Evolutionary conservation across 1,140 invertebrate species (phyloP), one percentile per base, ranked within the genome.

Genomic region (Oreohelix idahoensis): DNA sequence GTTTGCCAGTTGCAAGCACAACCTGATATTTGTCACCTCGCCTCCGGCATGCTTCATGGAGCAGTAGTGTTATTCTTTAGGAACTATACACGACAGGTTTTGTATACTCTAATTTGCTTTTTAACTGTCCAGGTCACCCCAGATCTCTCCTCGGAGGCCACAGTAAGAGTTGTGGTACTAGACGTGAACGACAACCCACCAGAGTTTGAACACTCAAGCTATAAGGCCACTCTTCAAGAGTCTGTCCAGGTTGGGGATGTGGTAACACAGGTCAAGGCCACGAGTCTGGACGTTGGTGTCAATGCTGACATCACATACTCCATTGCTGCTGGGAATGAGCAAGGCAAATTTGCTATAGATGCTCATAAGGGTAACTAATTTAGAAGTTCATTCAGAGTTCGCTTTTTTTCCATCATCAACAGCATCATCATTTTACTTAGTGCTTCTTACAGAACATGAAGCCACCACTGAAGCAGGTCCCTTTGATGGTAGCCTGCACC

Each of bases 111-210:
- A n/a, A n/a, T n/a, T n/a, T n/a, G n/a, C n/a, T n/a, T n/a, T n/a
- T n/a, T n/a, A n/a, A n/a, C n/a, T 58, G 53, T 23, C 53, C 53
- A 90, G 88, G 88, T 87, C 23, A 87, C 85, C 8, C 89, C 88
- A 36, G 87, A 88, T 32, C 78, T 90, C 36, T 86, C 87, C 0
- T 85, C 45, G 95, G 95, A 17, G 93, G 94, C 63, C 97, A 97
- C 90, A 96, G 93, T 98, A 0, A 93, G 94, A 17, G 97, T 99
- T 0, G 94, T 94, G 45, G 97, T 99, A 91, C 95, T 97, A 87
- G 98, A 99, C 91, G 95, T 97, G 76, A 99, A 99, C 90, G 98
- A 99, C 92, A 98, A 98, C 89, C 95, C 96, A 86, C 98, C 97
- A 32, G 90, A 92, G 74, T 94, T 94, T 87, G 95, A 95, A 42